Conservation (phyloP, 2,797 vertebrate species). For the Protonibea diacanthus region DNA sequence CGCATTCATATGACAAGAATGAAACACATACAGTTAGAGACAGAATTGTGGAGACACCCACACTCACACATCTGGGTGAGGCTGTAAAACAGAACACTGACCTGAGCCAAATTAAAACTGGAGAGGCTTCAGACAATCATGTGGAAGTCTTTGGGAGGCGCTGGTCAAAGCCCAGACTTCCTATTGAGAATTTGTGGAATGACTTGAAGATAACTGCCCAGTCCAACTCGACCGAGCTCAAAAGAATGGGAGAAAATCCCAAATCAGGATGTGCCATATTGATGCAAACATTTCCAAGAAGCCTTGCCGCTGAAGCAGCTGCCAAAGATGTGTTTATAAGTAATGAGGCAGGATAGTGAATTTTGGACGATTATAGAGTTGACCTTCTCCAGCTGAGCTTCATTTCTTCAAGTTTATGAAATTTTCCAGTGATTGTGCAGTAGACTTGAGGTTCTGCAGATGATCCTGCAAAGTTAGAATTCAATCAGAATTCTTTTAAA, state of each 20-base stretch:
- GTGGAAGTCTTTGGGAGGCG: constrained; percentile 19
- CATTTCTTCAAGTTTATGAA: constrained; percentile 5
- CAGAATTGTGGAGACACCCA: background rate
- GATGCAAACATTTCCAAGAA: constrained; percentile 29
- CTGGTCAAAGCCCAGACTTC: constrained; percentile 27
- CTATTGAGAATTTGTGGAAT: constrained; percentile 24
- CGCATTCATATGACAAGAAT: constrained; percentile 1
- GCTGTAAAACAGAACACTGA: constrained; percentile 13
- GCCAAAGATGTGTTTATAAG: constrained; percentile 3
- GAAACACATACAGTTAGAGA: constrained; percentile 14
- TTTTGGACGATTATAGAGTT: too few species aligned
- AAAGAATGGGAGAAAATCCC: constrained; percentile 31
- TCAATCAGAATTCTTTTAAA: too few species aligned
- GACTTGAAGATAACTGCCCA: constrained; percentile 10
- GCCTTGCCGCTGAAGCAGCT: constrained; percentile 7
- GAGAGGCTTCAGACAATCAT: constrained; percentile 31
- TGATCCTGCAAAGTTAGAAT: too few species aligned
- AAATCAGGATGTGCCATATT: constrained; percentile 20
- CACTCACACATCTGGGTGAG: constrained; percentile 29
- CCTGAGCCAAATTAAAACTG: constrained; percentile 40
- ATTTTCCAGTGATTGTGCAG: background rate
- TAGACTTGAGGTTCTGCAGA: too few species aligned
- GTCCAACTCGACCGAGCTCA: background rate
- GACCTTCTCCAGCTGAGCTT: too few species aligned
- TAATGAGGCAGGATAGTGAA: constrained; percentile 14